These are phyloP conservation scores for Lamellibrachia satsuma DNA, from an alignment of 2,888 invertebrate genomes.

Conservation along the genomic window DNA sequence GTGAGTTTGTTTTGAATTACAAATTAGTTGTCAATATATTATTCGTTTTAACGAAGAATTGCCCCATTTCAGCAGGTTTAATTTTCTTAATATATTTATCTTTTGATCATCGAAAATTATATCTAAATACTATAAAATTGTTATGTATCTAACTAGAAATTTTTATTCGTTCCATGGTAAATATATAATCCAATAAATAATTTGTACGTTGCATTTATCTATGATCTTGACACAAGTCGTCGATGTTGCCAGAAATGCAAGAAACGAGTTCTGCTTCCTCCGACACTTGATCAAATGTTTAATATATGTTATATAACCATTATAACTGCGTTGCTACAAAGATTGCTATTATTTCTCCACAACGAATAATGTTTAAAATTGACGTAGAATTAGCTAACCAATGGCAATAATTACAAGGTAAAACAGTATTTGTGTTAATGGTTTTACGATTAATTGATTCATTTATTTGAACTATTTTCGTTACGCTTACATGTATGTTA, in stretches of 20 bases:
- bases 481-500: not conserved
- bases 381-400: not conserved
- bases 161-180: not conserved
- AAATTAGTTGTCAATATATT: not conserved
- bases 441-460: not conserved
- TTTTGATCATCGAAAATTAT: not conserved
- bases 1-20: not conserved
- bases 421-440: not conserved
- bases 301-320: not conserved
- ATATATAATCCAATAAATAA: not conserved
- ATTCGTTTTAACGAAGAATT: not conserved
- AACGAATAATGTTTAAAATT: not conserved
- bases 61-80: not conserved
- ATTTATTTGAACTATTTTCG: not conserved
- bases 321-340: not conserved
- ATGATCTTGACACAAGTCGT: not conserved
- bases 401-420: too few species aligned
- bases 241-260: not conserved
- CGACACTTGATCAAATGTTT: not conserved
- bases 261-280: not conserved
- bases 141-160: not conserved
- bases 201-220: not conserved
- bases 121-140: not conserved
- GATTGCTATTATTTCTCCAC: not conserved
- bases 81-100: not conserved